These are phyloP conservation scores for Cygnus atratus DNA, from an alignment of 2,113 vertebrate species.

Conservation along the genomic window DNA sequence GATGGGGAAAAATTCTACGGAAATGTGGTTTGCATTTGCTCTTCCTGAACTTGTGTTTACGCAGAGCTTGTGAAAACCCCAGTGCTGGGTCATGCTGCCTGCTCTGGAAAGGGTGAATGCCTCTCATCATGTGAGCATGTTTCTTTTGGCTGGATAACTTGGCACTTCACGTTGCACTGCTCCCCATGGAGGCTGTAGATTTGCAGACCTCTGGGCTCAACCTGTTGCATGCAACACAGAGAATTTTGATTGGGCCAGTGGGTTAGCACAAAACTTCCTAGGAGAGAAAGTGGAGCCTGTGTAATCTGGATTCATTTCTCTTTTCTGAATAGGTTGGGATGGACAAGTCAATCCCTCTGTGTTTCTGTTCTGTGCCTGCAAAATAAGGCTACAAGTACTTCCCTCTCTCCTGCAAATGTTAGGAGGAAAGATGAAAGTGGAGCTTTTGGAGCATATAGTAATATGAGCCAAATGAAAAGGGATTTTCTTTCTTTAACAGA, in stretches of 20 bases:
- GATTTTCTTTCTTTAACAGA: background rate
- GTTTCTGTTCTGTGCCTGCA: background rate
- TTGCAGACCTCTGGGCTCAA: background rate
- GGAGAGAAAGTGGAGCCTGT: background rate
- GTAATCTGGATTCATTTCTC: background rate
- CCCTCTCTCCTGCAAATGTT: background rate
- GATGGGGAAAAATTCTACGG: background rate
- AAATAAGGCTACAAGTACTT: accelerated
- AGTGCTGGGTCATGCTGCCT: background rate
- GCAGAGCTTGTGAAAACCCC: background rate
- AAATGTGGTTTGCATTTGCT: conserved; percentile 55
- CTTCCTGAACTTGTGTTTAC: conserved; percentile 37
- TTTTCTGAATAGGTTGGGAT: background rate
- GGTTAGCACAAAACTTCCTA: background rate
- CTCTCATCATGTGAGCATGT: accelerated
- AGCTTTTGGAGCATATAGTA: background rate
- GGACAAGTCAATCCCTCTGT: background rate
- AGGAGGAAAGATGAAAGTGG: background rate
- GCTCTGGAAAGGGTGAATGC: accelerated
- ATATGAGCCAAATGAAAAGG: background rate
- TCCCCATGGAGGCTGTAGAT: background rate
- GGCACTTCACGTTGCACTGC: accelerated
- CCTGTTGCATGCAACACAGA: background rate
- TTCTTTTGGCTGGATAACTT: accelerated
- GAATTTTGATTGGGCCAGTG: background rate